Conservation (phyloP, 2,888 invertebrate species). For the Cryptophagus acutangulus region DNA sequence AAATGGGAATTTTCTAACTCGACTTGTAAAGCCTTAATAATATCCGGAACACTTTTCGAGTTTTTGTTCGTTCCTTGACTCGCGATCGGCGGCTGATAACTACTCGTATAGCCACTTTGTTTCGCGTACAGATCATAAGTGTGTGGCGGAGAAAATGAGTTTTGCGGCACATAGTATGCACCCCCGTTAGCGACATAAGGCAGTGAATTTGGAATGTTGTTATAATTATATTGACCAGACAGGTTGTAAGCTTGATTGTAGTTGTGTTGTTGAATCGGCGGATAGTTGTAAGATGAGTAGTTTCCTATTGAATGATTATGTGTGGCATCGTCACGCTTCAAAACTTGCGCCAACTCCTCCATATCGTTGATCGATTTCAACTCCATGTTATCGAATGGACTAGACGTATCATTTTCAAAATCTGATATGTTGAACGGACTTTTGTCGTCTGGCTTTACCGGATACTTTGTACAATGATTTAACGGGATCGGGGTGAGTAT, state of each 20-base stretch:
- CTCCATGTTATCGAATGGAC: conserved; percentile 91
- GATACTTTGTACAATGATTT: conserved; percentile 23
- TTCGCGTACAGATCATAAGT: conserved; percentile 8
- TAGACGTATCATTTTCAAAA: conserved; percentile 87
- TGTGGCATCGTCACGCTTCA: conserved; percentile 44
- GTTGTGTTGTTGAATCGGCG: conserved; percentile 11
- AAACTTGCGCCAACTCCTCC: conserved; percentile 81
- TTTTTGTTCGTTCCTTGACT: conserved; percentile 10
- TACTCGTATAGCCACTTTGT: too few species aligned
- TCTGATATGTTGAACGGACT: conserved; percentile 60
- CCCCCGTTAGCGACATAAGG: conserved; percentile 24
- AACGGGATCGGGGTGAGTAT: conserved; percentile 49
- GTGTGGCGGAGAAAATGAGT: conserved; percentile 7
- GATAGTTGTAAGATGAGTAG: conserved; percentile 17
- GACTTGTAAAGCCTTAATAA: conserved; percentile 68
- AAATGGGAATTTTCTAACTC: conserved; percentile 51
- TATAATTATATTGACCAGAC: conserved; percentile 22
- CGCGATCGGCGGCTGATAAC: too few species aligned
- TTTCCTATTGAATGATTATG: too few species aligned
- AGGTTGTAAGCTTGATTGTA: conserved; percentile 18
- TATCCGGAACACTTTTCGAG: conserved; percentile 59
- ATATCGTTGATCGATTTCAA: conserved; percentile 88
- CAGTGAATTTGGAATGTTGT: conserved; percentile 26
- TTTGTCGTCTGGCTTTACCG: conserved; percentile 30
- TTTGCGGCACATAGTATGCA: conserved; percentile 23